A percentile compares a stretch with the other conserved stretches of the same genome.
phyloP scores from a whole-genome alignment of 2,888 invertebrate genomes.

The Elmis aenea region DNA sequence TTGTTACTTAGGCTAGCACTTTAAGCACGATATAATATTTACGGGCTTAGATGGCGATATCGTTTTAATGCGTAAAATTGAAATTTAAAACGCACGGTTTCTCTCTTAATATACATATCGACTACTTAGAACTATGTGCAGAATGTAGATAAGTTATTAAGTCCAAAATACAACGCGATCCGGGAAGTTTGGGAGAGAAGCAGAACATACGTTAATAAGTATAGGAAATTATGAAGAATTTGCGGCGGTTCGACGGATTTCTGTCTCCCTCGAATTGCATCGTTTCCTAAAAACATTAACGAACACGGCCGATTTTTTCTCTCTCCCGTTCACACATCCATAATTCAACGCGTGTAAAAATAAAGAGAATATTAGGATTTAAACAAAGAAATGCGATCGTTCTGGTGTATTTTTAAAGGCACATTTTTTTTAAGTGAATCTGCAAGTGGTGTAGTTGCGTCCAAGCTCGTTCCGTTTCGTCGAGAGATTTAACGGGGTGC shows the following conservation, averaged over 20 bases:
- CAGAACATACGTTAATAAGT: constrained; percentile 31
- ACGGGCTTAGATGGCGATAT: background rate
- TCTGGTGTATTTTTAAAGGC: background rate
- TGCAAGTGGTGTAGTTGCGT: constrained; percentile 8
- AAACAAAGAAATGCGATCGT: background rate
- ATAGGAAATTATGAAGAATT: constrained; percentile 36
- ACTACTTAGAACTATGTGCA: constrained; percentile 34
- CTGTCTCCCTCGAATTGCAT: background rate
- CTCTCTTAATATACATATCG: constrained; percentile 28
- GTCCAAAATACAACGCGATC: constrained; percentile 35
- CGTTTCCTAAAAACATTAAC: background rate
- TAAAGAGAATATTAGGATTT: background rate
- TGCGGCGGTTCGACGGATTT: constrained; percentile 20
- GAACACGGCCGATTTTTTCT: too few relatives aligned
- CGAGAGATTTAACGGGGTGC: constrained; percentile 21
- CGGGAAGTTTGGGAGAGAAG: constrained; percentile 27
- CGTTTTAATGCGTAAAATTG: constrained; percentile 1
- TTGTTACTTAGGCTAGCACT: too few relatives aligned
- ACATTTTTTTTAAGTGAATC: constrained; percentile 9
- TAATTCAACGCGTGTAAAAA: too few relatives aligned
- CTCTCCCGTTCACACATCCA: too few relatives aligned
- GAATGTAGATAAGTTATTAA: constrained; percentile 38
- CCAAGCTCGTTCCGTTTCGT: constrained; percentile 13
- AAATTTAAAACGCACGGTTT: constrained; percentile 5
- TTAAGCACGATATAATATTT: background rate